Evolutionary conservation across 2,888 invertebrate genomes (phyloP).

Genomic region (Electrophaes corylata): DNA sequence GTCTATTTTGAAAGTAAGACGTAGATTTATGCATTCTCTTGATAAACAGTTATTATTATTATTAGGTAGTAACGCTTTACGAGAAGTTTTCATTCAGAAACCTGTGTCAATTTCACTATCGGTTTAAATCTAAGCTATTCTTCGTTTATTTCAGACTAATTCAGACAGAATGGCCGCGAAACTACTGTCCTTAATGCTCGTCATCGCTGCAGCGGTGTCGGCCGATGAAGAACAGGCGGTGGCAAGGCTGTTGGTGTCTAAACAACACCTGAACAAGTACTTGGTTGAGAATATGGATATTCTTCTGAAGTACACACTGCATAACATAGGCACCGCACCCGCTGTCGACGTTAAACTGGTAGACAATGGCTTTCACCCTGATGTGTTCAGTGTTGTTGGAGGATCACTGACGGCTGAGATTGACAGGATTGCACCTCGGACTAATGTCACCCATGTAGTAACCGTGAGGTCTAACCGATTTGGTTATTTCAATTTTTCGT

Average conservation of each 20-base stretch:
- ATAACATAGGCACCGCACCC: slow-evolving; percentile 96
- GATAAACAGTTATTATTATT: neutral
- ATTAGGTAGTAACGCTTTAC: neutral
- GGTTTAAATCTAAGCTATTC: slow-evolving; percentile 2
- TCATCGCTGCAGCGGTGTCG: slow-evolving; percentile 72
- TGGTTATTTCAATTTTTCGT: slow-evolving; percentile 98
- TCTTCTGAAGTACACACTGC: slow-evolving; percentile 96
- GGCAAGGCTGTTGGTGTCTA: slow-evolving; percentile 94
- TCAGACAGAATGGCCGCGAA: slow-evolving; percentile 74
- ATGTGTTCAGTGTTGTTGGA: slow-evolving; percentile 94
- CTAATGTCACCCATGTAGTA: slow-evolving; percentile 97
- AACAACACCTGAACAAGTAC: slow-evolving; percentile 97
- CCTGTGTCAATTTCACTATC: slow-evolving; percentile 13
- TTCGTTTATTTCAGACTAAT: slow-evolving; percentile 63
- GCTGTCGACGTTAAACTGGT: slow-evolving; percentile 94
- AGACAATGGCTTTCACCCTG: slow-evolving; percentile 96
- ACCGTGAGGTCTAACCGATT: slow-evolving; percentile 94
- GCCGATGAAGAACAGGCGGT: slow-evolving; percentile 89
- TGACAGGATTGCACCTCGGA: slow-evolving; percentile 95
- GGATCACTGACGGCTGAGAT: slow-evolving; percentile 93
- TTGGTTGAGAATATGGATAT: slow-evolving; percentile 98
- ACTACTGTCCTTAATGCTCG: slow-evolving; percentile 73
- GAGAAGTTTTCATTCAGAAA: slow-evolving; percentile 23
- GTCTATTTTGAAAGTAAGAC: slow-evolving; percentile 48
- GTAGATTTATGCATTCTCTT: slow-evolving; percentile 9